A percentile compares a stretch with the other conserved stretches of the same genome.
phyloP scores from a whole-genome alignment of 1,140 invertebrate genomes.

The Phortica variegata region DNA sequence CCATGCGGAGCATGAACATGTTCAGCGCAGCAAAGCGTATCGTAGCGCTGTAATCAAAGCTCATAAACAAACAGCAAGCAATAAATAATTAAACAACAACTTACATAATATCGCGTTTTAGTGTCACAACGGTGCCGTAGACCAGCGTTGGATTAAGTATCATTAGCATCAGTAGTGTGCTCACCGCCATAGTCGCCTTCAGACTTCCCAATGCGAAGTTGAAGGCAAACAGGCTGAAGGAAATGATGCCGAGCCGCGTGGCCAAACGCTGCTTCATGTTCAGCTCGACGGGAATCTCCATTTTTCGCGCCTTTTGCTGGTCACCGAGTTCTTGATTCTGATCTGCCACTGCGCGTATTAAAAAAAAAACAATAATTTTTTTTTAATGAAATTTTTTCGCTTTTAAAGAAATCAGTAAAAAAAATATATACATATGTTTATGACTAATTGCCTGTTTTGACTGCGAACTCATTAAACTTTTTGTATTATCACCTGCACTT shows the following conservation, averaged over 20 bases:
- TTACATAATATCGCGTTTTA: constrained; percentile 36
- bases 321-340: constrained; percentile 14
- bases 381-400: too few relatives aligned
- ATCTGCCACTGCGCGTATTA: background rate
- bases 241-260: constrained; percentile 27
- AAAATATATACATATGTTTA: too few relatives aligned
- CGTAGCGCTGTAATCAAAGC: constrained; percentile 54
- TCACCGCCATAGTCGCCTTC: constrained; percentile 18
- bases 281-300: constrained; percentile 44
- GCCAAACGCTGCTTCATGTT: constrained; percentile 43
- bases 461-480: too few relatives aligned
- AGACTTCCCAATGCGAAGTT: constrained; percentile 31
- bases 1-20: constrained; percentile 59
- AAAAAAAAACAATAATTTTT: too few relatives aligned
- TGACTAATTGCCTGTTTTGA: too few relatives aligned
- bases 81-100: constrained; percentile 4
- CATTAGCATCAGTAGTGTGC: constrained; percentile 34
- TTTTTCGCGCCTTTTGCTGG: constrained; percentile 21
- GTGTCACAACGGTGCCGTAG: constrained; percentile 32
- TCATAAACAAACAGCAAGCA: background rate
- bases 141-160: constrained; percentile 34
- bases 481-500: too few relatives aligned
- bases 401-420: too few relatives aligned
- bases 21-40: constrained; percentile 59
- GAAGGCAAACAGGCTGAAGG: constrained; percentile 27